Evolutionary conservation across 2,113 vertebrate species (phyloP).

Genomic region (Leucosticte australis): DNA sequence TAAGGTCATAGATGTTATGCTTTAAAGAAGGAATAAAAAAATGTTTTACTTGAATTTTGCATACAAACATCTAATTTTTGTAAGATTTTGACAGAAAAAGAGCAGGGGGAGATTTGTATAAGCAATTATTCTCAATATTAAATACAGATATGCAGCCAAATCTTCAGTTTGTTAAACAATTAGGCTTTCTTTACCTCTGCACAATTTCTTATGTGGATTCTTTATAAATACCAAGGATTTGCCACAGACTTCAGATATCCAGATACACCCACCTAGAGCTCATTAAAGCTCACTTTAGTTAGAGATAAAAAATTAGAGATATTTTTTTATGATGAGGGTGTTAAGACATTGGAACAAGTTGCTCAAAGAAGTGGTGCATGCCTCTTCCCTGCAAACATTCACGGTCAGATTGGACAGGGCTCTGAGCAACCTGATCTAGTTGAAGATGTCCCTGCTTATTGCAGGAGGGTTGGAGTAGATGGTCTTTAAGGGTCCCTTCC

Average conservation of each 20-base stretch:
- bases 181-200: neutral
- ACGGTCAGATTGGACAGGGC: neutral
- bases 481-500: neutral
- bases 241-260: neutral
- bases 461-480: neutral
- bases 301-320: neutral
- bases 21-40: neutral
- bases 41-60: neutral
- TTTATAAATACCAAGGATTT: neutral
- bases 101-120: neutral
- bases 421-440: neutral
- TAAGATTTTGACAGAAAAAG: neutral
- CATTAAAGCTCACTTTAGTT: neutral
- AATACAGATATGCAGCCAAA: neutral
- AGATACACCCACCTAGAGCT: neutral
- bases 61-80: neutral
- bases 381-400: neutral
- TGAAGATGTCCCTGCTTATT: neutral
- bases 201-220: neutral
- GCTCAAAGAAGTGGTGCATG: neutral
- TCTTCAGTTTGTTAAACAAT: neutral
- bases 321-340: fast-evolving
- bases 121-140: neutral
- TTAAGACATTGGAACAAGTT: neutral
- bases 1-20: neutral